A percentile compares a stretch with the other conserved stretches of the same genome.
Conservation (phyloP, 2,797 vertebrate species). For the Cyclura pinguis region DNA sequence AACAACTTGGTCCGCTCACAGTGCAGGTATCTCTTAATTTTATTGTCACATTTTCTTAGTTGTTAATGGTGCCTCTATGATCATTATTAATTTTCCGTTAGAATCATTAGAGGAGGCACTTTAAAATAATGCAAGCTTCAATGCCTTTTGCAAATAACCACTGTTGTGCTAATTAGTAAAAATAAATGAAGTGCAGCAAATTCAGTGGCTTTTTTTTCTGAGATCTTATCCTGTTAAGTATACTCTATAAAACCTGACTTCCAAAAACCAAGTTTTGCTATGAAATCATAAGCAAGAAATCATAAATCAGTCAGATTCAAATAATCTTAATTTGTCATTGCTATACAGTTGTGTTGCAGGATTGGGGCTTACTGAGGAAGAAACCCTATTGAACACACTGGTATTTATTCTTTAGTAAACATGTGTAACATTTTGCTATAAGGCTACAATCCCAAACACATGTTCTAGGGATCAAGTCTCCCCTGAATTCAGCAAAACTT, state of each 20-base stretch:
- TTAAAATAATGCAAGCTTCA: conserved; percentile 28
- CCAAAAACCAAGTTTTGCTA: neutral
- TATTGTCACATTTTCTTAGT: conserved; percentile 64
- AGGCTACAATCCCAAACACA: neutral
- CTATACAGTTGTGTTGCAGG: neutral
- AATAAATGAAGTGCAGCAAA: neutral
- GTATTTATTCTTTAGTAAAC: neutral
- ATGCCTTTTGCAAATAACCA: conserved; percentile 35
- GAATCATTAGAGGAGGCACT: conserved; percentile 40
- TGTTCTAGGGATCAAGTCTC: neutral
- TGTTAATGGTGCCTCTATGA: conserved; percentile 54
- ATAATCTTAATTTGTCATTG: neutral
- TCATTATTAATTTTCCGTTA: conserved; percentile 56
- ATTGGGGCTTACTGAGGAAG: neutral
- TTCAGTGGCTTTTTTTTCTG: neutral
- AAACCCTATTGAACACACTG: neutral
- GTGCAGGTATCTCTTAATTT: conserved; percentile 38
- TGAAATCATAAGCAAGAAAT: neutral
- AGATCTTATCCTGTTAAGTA: neutral
- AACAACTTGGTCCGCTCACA: conserved; percentile 40
- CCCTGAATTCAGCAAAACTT: neutral
- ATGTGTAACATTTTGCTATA: neutral
- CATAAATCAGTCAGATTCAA: neutral
- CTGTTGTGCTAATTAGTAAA: conserved; percentile 29
- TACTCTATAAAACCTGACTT: neutral